Base-by-base conservation (phyloP, 2,797 vertebrate genomes). In the Tarsius wallacei region DNA sequence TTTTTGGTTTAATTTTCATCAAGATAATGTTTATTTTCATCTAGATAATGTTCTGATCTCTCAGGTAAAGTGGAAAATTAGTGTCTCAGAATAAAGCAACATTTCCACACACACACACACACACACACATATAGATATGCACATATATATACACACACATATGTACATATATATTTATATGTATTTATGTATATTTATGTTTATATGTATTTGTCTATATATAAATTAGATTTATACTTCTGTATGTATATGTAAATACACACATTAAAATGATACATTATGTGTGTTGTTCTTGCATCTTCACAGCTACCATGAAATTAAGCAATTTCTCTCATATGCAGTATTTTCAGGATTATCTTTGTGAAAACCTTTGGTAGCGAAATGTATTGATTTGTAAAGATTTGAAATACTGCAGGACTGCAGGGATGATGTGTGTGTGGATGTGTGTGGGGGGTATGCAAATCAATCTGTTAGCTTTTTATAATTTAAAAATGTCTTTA, bases 1-100 rank as follows among this genome's bases (percentile, higher is more conserved):
- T 81, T 42, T 95, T 76, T 68, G 22, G 33, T 31, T 95, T 91
- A 80, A 73, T 10, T 91, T 87, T 94, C 49, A 91, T 71, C 17
- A 82, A 93, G 22, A 8, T 42, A 42, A 42, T 42, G 42, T 42
- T 42, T 42, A 42, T 5, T 42, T 42, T 42, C 19, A 86, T 78
- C 21, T 94, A 90, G 19, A 70, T 95, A 94, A 90, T 64, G 0
- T 82, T 94, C 91, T 84, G 1, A 5, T 87, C 9, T 88, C 4
- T 80, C 47, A 85, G 22, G 10, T 77, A 85, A 80, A 83, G 33
- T 68, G 22, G 57, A 81, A 21, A 94, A 76, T 86, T 84, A 22
- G 3, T 81, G 11, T 86, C 31, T 87, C 14, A 82, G 5, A 59
- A 74, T 90, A 93, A 90, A 86, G 0, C 31, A 71, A 63, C 13